These are phyloP conservation scores for Drosophila kurseongensis DNA, from an alignment of 1,140 invertebrate species.

Conservation along the genomic window DNA sequence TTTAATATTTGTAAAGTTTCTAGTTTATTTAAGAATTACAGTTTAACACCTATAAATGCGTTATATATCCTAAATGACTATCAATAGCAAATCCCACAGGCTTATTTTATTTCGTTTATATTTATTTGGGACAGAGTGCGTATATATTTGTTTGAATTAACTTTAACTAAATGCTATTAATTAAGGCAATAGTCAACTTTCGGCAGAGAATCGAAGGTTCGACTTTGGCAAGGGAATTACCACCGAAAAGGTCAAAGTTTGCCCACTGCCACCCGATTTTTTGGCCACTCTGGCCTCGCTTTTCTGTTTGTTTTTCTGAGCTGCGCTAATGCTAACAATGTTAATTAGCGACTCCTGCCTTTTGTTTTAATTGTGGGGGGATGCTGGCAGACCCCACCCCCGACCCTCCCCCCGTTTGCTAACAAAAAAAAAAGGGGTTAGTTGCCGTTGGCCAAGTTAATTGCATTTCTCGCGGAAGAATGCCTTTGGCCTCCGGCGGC, in stretches of 20 bases:
- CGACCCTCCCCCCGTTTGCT: background rate
- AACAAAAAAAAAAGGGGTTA: slow-evolving; percentile 13
- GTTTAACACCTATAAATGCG: too few species aligned
- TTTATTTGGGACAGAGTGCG: too few species aligned
- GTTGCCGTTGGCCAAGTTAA: slow-evolving; percentile 58
- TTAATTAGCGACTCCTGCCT: slow-evolving; percentile 60
- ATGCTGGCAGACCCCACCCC: background rate
- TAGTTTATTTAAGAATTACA: too few species aligned
- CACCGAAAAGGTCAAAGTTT: slow-evolving; percentile 43
- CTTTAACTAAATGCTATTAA: too few species aligned
- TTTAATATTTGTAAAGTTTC: too few species aligned
- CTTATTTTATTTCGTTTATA: too few species aligned
- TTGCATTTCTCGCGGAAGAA: slow-evolving; percentile 72
- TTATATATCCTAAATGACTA: too few species aligned
- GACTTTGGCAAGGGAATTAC: background rate
- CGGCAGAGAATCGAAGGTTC: slow-evolving; percentile 26
- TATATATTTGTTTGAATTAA: too few species aligned
- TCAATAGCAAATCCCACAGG: too few species aligned
- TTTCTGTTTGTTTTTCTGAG: slow-evolving; percentile 23
- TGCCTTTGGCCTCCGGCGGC: slow-evolving; percentile 48
- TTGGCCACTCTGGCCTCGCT: slow-evolving; percentile 1
- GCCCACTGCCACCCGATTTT: slow-evolving; percentile 21
- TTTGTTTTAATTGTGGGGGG: slow-evolving; percentile 58
- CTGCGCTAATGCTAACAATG: slow-evolving; percentile 48
- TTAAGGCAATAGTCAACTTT: background rate